These are phyloP conservation scores for Ictidomys tridecemlineatus DNA, from an alignment of 2,113 vertebrate species.

Conservation along the genomic window DNA sequence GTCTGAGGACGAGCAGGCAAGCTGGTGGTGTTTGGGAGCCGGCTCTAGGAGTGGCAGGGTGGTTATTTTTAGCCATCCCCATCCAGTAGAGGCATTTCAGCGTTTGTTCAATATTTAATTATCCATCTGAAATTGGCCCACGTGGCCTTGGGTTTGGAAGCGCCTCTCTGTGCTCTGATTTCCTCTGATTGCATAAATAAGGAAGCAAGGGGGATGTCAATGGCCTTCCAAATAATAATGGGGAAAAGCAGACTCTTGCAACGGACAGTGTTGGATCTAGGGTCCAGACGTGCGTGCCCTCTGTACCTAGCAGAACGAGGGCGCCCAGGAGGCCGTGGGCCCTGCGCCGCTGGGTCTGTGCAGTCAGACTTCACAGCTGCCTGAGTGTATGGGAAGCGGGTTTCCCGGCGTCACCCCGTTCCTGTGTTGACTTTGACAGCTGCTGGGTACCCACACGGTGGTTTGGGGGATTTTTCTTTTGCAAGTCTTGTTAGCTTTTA, in stretches of 20 bases:
- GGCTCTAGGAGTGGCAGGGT: slow-evolving; percentile 33
- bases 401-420: neutral
- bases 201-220: slow-evolving; percentile 72
- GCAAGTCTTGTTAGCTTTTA: slow-evolving; percentile 65
- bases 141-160: slow-evolving; percentile 81
- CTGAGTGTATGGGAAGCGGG: neutral
- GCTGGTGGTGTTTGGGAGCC: neutral
- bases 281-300: neutral
- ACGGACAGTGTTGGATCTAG: neutral
- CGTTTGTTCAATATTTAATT: slow-evolving; percentile 87
- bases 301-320: neutral
- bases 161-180: slow-evolving; percentile 71
- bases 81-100: slow-evolving; percentile 78
- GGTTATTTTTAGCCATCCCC: slow-evolving; percentile 83
- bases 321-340: neutral
- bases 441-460: neutral
- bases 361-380: neutral
- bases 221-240: slow-evolving; percentile 68
- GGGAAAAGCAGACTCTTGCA: neutral
- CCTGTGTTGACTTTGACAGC: slow-evolving; percentile 74
- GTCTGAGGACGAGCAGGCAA: neutral
- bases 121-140: slow-evolving; percentile 82
- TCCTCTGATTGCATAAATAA: slow-evolving; percentile 79
- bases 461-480: slow-evolving; percentile 61
- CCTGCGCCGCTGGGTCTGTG: neutral